A percentile compares a stretch with the other conserved stretches of the same genome.
Conservation (phyloP, 2,113 vertebrate genomes). For the Regulus satrapa region DNA sequence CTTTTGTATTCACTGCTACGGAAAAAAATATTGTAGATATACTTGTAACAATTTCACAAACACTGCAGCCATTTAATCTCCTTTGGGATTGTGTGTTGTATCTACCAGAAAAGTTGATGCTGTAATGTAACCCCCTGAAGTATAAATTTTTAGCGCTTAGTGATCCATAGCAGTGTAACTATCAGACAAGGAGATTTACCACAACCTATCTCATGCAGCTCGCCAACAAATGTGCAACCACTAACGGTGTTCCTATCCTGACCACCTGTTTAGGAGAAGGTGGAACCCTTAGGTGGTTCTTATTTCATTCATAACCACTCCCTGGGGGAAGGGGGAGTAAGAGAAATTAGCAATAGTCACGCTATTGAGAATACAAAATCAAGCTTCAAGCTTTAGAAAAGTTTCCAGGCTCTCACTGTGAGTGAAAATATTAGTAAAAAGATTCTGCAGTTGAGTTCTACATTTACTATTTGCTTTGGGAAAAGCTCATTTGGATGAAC, state of each 20-base stretch:
- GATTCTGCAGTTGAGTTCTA: background rate
- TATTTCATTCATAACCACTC: background rate
- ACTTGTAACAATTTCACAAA: background rate
- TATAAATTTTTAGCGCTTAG: background rate
- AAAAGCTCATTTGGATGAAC: background rate
- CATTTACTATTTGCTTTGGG: background rate
- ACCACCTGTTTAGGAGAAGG: background rate
- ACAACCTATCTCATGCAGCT: background rate
- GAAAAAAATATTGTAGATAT: background rate
- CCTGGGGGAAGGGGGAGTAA: background rate
- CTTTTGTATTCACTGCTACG: background rate
- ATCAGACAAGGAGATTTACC: background rate
- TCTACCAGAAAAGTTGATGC: background rate
- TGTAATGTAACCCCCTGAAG: background rate
- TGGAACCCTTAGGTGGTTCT: background rate
- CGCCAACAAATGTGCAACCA: background rate
- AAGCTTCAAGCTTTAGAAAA: background rate
- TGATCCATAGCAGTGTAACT: background rate
- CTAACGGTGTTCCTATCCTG: background rate
- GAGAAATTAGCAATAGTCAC: background rate
- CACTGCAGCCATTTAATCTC: background rate
- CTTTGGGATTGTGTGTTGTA: background rate
- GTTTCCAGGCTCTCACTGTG: background rate
- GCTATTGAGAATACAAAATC: background rate
- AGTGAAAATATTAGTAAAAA: background rate